Evolutionary conservation across 1,140 invertebrate species (phyloP), one percentile per base, ranked within the genome.

Genomic region (Paralvinella palmiformis): DNA sequence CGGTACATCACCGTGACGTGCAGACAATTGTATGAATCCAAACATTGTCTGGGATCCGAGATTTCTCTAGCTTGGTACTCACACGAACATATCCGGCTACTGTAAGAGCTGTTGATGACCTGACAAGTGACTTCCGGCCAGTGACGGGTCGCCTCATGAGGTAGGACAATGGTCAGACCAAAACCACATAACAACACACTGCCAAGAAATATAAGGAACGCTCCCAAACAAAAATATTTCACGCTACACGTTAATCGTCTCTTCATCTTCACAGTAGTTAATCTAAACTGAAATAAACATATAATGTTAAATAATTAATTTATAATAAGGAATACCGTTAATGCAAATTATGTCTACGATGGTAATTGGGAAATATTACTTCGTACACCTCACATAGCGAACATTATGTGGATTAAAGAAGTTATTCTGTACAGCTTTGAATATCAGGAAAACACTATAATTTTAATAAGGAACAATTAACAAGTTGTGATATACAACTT

Each of bases 201-300:
- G 44, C 60, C 60, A 29, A 62, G 41, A 33, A 62, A 62, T 22
- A 62, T 37, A 7, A 62, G 60, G 6, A 50, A 27, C 10, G 60
- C 27, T 24, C 60, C 45, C n/a, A 62, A 20, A 45, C 60, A 62
- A 29, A 62, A 52, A 45, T 62, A 62, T 20, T 31, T 24, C 41
- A 50, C 36, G 60, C 10, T 53, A 31, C 60, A 62, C 33, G 22
- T 62, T 13, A 52, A n/a, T n/a, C n/a, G n/a, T n/a, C n/a, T n/a
- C n/a, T n/a, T n/a, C n/a, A n/a, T n/a, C n/a, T n/a, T n/a, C n/a
- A n/a, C n/a, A n/a, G n/a, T n/a, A n/a, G n/a, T n/a, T n/a, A n/a
- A n/a, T n/a, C n/a, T n/a, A n/a, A n/a, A n/a, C n/a, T n/a, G n/a
- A n/a, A n/a, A n/a, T n/a, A n/a, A n/a, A n/a, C n/a, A n/a, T n/a